Conservation (phyloP, 2,888 invertebrate species). For the Agapostemon virescens region DNA sequence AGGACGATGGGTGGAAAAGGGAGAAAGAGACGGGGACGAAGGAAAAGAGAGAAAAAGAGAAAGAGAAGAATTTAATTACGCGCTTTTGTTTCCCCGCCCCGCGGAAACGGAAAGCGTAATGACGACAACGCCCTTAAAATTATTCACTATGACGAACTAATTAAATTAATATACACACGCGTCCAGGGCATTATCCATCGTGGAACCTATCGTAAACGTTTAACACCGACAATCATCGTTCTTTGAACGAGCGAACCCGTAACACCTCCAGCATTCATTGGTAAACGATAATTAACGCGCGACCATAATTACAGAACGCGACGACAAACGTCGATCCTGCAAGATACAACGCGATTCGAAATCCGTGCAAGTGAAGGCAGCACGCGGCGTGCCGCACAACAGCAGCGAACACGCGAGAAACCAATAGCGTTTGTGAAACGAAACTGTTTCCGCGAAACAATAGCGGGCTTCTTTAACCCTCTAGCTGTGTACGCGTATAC, state of each 20-base stretch:
- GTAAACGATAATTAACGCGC: neutral
- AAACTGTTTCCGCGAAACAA: neutral
- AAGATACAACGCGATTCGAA: neutral
- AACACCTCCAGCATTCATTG: neutral
- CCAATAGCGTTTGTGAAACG: constrained; percentile 3
- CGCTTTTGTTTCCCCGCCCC: constrained; percentile 29
- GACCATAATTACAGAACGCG: neutral
- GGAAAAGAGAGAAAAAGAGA: neutral
- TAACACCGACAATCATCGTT: neutral
- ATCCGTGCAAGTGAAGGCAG: neutral
- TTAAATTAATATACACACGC: constrained; percentile 43
- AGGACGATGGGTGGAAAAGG: neutral
- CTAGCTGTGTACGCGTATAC: neutral
- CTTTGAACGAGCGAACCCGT: neutral
- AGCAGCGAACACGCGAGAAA: neutral
- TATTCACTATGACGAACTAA: constrained; percentile 40
- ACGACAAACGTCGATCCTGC: neutral
- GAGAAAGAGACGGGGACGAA: neutral
- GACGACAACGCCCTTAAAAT: constrained; percentile 46
- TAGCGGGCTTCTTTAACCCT: neutral
- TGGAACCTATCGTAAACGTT: neutral
- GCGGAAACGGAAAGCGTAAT: neutral
- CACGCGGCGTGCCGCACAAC: neutral
- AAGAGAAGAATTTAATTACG: constrained; percentile 43
- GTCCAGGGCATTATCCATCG: neutral